phyloP scores from a whole-genome alignment of 2,797 vertebrate species.

The Leptodactylus fallax region DNA sequence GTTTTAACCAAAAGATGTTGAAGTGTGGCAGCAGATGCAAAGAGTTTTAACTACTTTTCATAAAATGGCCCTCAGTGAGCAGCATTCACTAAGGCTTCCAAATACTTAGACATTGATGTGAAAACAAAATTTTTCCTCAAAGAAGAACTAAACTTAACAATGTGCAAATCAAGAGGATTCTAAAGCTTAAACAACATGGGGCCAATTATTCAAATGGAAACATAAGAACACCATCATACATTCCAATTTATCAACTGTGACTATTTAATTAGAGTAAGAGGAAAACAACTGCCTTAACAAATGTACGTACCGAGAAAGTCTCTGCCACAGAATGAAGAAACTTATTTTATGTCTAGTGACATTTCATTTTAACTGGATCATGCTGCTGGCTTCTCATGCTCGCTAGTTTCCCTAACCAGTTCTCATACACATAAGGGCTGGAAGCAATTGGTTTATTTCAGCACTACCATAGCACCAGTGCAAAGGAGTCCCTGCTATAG shows the following conservation, averaged over 20 bases:
- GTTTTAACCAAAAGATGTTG: background rate
- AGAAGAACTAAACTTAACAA: constrained; percentile 17
- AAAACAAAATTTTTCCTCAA: background rate
- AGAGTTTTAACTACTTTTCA: no score
- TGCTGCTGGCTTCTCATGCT: background rate
- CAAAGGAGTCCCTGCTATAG: no score
- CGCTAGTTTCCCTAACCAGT: background rate
- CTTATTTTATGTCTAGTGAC: background rate
- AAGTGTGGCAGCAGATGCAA: no score
- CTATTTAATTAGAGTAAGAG: constrained; percentile 52
- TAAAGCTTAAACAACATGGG: constrained; percentile 39
- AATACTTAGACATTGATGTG: constrained; percentile 5
- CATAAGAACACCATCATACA: constrained; percentile 33
- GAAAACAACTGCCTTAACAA: constrained; percentile 7
- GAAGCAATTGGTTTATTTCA: background rate
- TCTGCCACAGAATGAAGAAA: background rate
- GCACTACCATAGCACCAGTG: background rate
- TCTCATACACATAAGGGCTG: background rate
- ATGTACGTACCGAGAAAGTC: background rate
- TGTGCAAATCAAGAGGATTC: constrained; percentile 33
- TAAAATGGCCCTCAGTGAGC: background rate
- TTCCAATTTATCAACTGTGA: constrained; percentile 58
- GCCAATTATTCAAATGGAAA: constrained; percentile 44
- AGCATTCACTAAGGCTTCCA: background rate
- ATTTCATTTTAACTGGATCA: background rate